Percentiles rank a stretch among this genome's conserved stretches.
phyloP scores from a whole-genome alignment of 2,113 vertebrate species.

The Limanda limanda region DNA sequence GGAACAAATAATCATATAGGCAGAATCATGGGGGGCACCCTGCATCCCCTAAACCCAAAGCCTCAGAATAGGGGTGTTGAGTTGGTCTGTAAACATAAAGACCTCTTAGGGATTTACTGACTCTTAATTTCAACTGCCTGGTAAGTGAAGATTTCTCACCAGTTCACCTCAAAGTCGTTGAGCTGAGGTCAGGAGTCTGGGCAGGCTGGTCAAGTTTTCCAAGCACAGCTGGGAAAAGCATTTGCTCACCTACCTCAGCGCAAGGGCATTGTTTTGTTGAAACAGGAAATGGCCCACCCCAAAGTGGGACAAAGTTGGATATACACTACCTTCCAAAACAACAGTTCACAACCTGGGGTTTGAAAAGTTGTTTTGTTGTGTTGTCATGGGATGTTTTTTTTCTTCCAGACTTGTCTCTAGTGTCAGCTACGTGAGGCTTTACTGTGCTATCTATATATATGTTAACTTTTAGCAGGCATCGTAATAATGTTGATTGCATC shows the following conservation, averaged over 20 bases:
- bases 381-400: neutral
- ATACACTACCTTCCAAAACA: conserved; percentile 5
- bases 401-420: neutral
- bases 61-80: too few species aligned
- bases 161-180: neutral
- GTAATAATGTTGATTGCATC: too few species aligned
- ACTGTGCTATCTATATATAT: too few species aligned
- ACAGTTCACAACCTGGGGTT: neutral
- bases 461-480: too few species aligned
- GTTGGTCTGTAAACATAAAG: too few species aligned
- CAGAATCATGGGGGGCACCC: too few species aligned
- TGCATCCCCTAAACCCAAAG: too few species aligned
- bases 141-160: too few species aligned
- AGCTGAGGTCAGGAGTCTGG: neutral
- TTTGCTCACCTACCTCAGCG: neutral
- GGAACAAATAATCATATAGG: too few species aligned
- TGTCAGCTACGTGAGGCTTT: neutral
- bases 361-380: neutral
- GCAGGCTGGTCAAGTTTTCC: neutral
- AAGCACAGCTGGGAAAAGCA: neutral
- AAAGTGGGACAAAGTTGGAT: conserved; percentile 22
- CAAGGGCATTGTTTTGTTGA: conserved; percentile 18
- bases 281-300: conserved; percentile 11
- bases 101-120: too few species aligned
- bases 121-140: too few species aligned